These are phyloP conservation scores for Brotula barbata DNA, from an alignment of 2,797 vertebrate species.

Conservation along the genomic window DNA sequence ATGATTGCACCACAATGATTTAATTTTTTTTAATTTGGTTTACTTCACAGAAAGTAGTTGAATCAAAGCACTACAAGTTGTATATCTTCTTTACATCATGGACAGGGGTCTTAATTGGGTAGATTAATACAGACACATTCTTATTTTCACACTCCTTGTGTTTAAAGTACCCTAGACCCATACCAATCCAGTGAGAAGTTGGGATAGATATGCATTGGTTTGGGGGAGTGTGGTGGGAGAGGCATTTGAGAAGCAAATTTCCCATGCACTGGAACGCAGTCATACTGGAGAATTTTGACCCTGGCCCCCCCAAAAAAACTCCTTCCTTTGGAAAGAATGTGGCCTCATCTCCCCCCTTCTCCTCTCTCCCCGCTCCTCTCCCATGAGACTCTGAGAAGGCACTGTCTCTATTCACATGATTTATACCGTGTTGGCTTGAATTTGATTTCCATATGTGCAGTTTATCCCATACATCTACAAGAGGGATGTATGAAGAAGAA, in stretches of 20 bases:
- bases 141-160: neutral
- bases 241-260: slow-evolving; percentile 67
- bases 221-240: slow-evolving; percentile 55
- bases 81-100: neutral
- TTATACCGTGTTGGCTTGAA: slow-evolving; percentile 34
- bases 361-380: slow-evolving; percentile 43
- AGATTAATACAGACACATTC: too few species aligned
- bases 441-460: slow-evolving; percentile 43
- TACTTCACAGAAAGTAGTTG: too few species aligned
- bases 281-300: slow-evolving; percentile 74
- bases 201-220: neutral
- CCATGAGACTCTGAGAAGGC: slow-evolving; percentile 61
- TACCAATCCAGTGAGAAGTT: slow-evolving; percentile 29
- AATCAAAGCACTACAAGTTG: neutral
- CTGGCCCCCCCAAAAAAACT: slow-evolving; percentile 68
- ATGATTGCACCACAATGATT: neutral
- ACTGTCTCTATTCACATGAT: slow-evolving; percentile 35
- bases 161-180: slow-evolving; percentile 2
- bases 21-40: too few species aligned
- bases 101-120: too few species aligned
- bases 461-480: slow-evolving; percentile 36
- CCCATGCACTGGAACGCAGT: slow-evolving; percentile 69
- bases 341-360: slow-evolving; percentile 40
- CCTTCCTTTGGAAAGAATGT: slow-evolving; percentile 81
- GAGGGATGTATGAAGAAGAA: slow-evolving; percentile 19